Conservation (phyloP, 2,888 invertebrate species). For the Globia sparganii region DNA sequence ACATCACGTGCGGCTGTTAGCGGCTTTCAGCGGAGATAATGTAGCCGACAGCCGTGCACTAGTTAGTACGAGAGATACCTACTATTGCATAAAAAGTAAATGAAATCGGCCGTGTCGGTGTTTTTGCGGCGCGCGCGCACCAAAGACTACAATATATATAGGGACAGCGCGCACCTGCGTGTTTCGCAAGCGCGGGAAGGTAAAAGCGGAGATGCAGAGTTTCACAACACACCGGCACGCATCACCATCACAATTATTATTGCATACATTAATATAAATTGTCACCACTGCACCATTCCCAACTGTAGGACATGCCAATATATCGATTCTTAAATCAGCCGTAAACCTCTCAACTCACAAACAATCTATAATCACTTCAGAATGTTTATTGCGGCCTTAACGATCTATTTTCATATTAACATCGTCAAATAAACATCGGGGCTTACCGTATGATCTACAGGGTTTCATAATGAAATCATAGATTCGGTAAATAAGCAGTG, state of each 20-base stretch:
- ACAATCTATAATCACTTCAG: conserved; percentile 11
- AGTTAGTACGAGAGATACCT: conserved; percentile 71
- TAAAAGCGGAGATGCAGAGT: conserved; percentile 89
- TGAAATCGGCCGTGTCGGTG: conserved; percentile 86
- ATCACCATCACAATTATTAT: conserved; percentile 67
- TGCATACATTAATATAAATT: conserved; percentile 55
- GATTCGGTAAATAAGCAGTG: conserved; percentile 77
- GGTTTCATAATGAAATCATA: conserved; percentile 55
- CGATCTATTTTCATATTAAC: conserved; percentile 39
- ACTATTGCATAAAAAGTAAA: conserved; percentile 88
- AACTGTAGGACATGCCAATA: conserved; percentile 19
- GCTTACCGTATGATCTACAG: conserved; percentile 18
- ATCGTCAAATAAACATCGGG: conserved; percentile 26
- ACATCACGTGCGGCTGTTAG: conserved; percentile 44
- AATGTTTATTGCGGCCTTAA: conserved; percentile 20
- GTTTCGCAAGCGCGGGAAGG: conserved; percentile 90
- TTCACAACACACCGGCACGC: conserved; percentile 86
- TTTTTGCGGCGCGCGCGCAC: conserved; percentile 90
- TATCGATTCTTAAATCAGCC: conserved; percentile 17
- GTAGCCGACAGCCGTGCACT: conserved; percentile 52
- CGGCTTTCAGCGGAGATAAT: conserved; percentile 48
- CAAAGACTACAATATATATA: too few species aligned
- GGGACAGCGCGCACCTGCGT: conserved; percentile 91
- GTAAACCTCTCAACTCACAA: conserved; percentile 25
- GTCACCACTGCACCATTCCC: conserved; percentile 18